Percentiles rank a stretch among this genome's conserved stretches.
Evolutionary conservation across 2,888 invertebrate species (phyloP).

Genomic region (Himalopsyche japonica): DNA sequence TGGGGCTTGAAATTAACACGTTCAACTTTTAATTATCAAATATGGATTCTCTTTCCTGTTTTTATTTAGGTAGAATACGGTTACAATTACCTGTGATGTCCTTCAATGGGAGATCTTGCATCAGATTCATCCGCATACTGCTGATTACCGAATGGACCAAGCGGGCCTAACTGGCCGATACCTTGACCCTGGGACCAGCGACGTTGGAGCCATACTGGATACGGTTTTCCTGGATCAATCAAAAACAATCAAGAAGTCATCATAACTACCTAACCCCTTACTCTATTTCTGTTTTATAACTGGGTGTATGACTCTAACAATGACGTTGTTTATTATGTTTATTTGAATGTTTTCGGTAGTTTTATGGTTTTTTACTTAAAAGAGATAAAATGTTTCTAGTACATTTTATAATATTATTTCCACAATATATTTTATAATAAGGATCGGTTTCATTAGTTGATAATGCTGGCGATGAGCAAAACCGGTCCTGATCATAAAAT

Average conservation of each 20-base stretch:
- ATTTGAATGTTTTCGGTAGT: too few species aligned
- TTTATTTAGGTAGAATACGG: too few species aligned
- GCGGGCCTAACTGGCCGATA: slow-evolving; percentile 15
- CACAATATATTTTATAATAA: too few species aligned
- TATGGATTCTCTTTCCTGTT: too few species aligned
- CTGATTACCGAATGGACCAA: slow-evolving; percentile 15
- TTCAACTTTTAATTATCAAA: too few species aligned
- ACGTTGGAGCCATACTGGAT: slow-evolving; percentile 37
- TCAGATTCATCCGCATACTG: not conserved
- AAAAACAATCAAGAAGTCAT: not conserved
- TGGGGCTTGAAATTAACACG: too few species aligned
- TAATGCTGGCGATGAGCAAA: too few species aligned
- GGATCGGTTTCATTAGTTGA: too few species aligned
- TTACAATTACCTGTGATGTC: slow-evolving; percentile 24
- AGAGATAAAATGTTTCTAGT: too few species aligned
- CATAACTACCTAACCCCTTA: not conserved
- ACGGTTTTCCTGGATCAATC: slow-evolving; percentile 41
- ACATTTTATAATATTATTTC: too few species aligned
- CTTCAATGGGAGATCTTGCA: not conserved
- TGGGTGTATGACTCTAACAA: not conserved
- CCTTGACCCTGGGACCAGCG: slow-evolving; percentile 34
- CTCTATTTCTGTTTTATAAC: not conserved
- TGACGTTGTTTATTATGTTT: not conserved
- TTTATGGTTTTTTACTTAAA: too few species aligned
- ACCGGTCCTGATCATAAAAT: too few species aligned